Evolutionary conservation across 64 coral and sea anemone species (phyloP).

Genomic region (Astreopora myriophthalma): DNA sequence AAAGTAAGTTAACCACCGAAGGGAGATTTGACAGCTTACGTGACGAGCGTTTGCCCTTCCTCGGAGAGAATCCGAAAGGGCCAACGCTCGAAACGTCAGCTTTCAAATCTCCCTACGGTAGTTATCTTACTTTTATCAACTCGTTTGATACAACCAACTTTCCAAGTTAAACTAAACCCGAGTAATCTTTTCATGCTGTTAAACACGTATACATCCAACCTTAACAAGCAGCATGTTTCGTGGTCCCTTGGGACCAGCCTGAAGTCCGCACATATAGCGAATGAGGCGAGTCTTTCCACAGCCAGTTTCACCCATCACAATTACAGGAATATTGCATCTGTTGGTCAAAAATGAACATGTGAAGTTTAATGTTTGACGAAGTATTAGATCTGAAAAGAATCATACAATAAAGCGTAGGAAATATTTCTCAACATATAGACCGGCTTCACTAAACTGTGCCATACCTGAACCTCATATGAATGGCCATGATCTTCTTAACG

Average conservation of each 20-base stretch:
- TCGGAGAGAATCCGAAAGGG: too few species aligned
- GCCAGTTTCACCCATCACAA: constrained; percentile 73
- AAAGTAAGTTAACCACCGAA: too few species aligned
- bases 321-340: constrained; percentile 63
- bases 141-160: too few species aligned
- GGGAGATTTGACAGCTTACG: too few species aligned
- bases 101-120: too few species aligned
- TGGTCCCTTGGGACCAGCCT: constrained; percentile 22
- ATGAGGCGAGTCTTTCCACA: constrained; percentile 65
- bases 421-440: too few species aligned
- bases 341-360: background rate
- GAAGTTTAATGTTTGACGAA: background rate
- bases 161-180: too few species aligned
- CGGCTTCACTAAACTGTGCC: background rate
- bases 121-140: too few species aligned
- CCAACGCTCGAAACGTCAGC: too few species aligned
- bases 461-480: constrained; percentile 77
- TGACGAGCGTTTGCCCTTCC: too few species aligned
- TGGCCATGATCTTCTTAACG: constrained; percentile 78
- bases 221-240: constrained; percentile 64
- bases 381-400: too few species aligned
- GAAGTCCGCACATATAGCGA: constrained; percentile 66
- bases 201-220: background rate
- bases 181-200: background rate
- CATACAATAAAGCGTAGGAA: too few species aligned